Conservation (phyloP, 2,113 vertebrate species). For the Catharus bicknelli region DNA sequence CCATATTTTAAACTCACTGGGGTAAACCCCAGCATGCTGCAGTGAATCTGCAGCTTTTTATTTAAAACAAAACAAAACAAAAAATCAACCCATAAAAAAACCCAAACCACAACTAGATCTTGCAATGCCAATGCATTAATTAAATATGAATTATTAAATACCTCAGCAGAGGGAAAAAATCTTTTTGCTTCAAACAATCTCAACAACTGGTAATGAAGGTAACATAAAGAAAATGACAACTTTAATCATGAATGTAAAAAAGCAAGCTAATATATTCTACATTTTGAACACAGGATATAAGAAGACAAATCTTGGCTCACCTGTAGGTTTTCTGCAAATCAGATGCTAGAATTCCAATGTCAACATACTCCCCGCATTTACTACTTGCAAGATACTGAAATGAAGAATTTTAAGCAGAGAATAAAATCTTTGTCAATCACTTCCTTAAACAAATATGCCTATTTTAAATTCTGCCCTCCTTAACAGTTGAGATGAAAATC, state of each 20-base stretch:
- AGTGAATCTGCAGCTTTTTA: neutral
- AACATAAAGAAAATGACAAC: neutral
- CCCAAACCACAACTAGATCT: neutral
- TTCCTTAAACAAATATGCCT: neutral
- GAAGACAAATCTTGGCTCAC: constrained; percentile 60
- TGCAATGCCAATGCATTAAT: neutral
- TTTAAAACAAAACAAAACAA: neutral
- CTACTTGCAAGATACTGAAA: constrained; percentile 85
- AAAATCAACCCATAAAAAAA: neutral
- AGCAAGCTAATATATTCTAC: neutral
- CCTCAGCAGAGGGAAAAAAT: neutral
- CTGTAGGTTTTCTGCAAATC: constrained; percentile 89
- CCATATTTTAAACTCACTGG: neutral
- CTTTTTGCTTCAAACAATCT: neutral
- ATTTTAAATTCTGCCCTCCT: neutral
- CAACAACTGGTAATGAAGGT: neutral
- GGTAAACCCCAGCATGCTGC: neutral
- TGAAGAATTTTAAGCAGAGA: neutral
- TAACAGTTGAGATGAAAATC: neutral
- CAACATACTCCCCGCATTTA: constrained; percentile 82
- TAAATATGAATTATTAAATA: neutral
- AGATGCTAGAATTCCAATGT: constrained; percentile 80
- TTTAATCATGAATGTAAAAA: neutral
- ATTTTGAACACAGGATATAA: neutral
- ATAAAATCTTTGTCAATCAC: neutral